Conservation (phyloP, 2,888 invertebrate species). For the Zootermopsis nevadensis region DNA sequence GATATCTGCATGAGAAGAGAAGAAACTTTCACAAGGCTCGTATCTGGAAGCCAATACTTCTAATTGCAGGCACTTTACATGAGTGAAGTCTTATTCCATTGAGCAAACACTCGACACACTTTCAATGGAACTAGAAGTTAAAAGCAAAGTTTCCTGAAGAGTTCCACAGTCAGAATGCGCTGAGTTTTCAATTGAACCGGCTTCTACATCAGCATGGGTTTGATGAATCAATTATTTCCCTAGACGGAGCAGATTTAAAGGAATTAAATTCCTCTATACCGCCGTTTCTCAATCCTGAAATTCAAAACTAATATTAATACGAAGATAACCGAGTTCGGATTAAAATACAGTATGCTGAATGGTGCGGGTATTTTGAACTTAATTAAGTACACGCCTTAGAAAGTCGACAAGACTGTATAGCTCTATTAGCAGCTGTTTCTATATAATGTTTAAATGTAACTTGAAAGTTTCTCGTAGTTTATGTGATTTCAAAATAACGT, state of each 20-base stretch:
- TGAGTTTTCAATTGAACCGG: conserved; percentile 16
- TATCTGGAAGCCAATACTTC: background rate
- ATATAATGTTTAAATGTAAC: too few species aligned
- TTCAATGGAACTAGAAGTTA: background rate
- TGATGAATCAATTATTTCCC: conserved; percentile 13
- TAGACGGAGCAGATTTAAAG: background rate
- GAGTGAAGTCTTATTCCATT: background rate
- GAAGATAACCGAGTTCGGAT: background rate
- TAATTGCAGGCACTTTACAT: background rate
- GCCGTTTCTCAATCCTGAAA: background rate
- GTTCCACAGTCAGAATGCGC: too few species aligned
- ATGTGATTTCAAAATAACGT: too few species aligned
- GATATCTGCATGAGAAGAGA: background rate
- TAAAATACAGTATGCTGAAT: background rate
- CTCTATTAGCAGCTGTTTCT: too few species aligned
- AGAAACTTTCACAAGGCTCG: background rate
- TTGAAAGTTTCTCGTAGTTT: too few species aligned
- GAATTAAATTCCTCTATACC: background rate
- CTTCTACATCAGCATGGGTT: conserved; percentile 17
- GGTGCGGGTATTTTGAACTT: too few species aligned
- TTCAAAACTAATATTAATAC: background rate
- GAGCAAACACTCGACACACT: background rate
- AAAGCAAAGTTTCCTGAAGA: background rate
- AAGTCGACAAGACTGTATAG: too few species aligned
- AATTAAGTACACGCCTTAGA: too few species aligned